Evolutionary conservation across 92 coral and sea anemone species (phyloP), one percentile per base, ranked within the genome.

Genomic region (Palythoa grandis): DNA sequence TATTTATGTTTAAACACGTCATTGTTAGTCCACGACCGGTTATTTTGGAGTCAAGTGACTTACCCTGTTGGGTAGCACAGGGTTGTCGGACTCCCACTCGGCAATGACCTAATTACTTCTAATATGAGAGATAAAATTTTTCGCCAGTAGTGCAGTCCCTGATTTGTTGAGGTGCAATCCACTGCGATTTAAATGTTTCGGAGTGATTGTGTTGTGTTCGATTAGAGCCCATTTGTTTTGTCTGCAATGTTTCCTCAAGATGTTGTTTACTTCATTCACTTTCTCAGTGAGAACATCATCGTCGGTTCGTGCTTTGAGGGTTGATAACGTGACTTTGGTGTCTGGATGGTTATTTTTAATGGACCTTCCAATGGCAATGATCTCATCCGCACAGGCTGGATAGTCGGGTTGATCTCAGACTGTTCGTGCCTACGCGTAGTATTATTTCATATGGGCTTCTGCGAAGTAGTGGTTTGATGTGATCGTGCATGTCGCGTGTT

Each of bases 371-470:
- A 90, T 57, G 77, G 87, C 79, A 87, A 86, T 77, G 74, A n/a
- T n/a, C n/a, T n/a, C n/a, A n/a, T n/a, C 84, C 8, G 90, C 87
- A 86, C 90, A 90, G 40, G 90, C 90, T 74, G 85, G 88, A 83
- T 84, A 79, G 24, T 69, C 68, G 1, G 1, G 82, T 72, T 72
- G 74, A 40, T 53, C 93, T 57, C 48, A 90, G 76, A 72, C 93
- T 90, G 78, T 90, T 90, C 20, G 93, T 90, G 73, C 88, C 88
- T 25, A 89, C 88, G 52, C 86, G 92, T 22, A 90, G 63, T 23
- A 90, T 79, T 52, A 86, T 56, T 75, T 86, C 84, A 76, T 86
- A 85, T 38, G 90, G 92, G 65, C 82, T 87, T 74, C 86, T 86
- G 77, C 72, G 54, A 70, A 90, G 53, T 52, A 90, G 65, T 63